These are phyloP conservation scores for Narcine bancroftii DNA, from an alignment of 2,113 vertebrate genomes.

Conservation along the genomic window DNA sequence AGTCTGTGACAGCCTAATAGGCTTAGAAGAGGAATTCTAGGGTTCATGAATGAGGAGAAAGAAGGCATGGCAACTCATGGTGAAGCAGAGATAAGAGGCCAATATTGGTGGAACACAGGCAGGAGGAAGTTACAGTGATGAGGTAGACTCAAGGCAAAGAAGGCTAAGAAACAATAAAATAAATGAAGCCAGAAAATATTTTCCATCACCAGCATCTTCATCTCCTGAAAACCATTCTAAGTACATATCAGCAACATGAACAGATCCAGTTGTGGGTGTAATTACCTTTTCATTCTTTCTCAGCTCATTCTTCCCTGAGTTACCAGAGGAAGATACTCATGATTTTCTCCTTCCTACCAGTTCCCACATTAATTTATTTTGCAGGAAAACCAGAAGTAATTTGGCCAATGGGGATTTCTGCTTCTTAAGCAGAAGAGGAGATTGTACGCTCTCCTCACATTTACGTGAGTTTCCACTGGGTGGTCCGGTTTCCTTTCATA, in stretches of 20 bases:
- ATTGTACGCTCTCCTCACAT: no score
- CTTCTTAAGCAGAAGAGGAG: background rate
- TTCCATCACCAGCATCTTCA: background rate
- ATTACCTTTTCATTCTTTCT: background rate
- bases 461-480: no score
- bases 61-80: no score
- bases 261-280: background rate
- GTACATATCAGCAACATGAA: background rate
- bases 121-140: no score
- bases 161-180: no score
- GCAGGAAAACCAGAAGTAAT: background rate
- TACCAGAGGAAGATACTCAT: background rate
- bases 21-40: no score
- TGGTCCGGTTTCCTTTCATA: no score
- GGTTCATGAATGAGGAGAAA: no score
- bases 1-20: no score
- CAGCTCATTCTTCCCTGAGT: background rate
- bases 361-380: background rate
- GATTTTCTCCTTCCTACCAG: background rate
- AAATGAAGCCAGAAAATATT: background rate
- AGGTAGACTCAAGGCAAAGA: no score
- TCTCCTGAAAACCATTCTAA: background rate
- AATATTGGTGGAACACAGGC: no score
- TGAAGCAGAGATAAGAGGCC: no score
- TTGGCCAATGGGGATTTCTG: background rate